Percentiles rank a stretch among this genome's conserved stretches.
These are phyloP conservation scores for Acanthosoma haemorrhoidale DNA, from an alignment of 2,888 invertebrate genomes.

Conservation along the genomic window DNA sequence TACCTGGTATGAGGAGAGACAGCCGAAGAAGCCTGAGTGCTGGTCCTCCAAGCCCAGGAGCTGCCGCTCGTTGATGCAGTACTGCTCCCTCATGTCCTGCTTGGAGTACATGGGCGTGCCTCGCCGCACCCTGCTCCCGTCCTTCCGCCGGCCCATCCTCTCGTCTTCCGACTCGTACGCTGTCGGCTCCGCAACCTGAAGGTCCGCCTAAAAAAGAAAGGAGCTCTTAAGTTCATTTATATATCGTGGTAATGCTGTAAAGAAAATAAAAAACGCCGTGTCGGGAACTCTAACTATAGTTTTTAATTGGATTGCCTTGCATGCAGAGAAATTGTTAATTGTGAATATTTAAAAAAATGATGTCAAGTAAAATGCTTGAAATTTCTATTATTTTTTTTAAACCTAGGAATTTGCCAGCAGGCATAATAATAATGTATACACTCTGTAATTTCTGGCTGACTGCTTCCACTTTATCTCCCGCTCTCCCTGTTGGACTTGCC, in stretches of 20 bases:
- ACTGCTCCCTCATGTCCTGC: conserved; percentile 86
- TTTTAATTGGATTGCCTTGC: background rate
- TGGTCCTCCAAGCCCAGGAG: conserved; percentile 69
- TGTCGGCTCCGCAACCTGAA: conserved; percentile 60
- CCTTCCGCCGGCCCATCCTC: conserved; percentile 45
- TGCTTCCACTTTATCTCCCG: too few relatives aligned
- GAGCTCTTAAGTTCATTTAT: too few relatives aligned
- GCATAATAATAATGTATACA: too few relatives aligned
- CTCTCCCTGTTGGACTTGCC: too few relatives aligned
- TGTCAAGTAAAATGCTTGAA: too few relatives aligned
- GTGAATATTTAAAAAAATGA: too few relatives aligned
- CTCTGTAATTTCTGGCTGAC: too few relatives aligned
- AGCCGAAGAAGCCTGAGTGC: conserved; percentile 71
- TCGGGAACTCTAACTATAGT: background rate
- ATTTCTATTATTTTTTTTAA: too few relatives aligned
- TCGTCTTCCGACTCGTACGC: conserved; percentile 66
- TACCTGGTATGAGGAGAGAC: conserved; percentile 57
- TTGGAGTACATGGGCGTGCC: conserved; percentile 69
- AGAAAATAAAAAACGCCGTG: background rate
- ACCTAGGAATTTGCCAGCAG: too few relatives aligned
- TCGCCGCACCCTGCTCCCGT: conserved; percentile 43
- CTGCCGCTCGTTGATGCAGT: conserved; percentile 88
- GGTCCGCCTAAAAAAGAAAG: conserved; percentile 55
- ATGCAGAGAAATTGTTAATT: too few relatives aligned
- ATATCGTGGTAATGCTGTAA: background rate